phyloP scores from a whole-genome alignment of 2,113 vertebrate species.

The Ammodytes dubius region DNA sequence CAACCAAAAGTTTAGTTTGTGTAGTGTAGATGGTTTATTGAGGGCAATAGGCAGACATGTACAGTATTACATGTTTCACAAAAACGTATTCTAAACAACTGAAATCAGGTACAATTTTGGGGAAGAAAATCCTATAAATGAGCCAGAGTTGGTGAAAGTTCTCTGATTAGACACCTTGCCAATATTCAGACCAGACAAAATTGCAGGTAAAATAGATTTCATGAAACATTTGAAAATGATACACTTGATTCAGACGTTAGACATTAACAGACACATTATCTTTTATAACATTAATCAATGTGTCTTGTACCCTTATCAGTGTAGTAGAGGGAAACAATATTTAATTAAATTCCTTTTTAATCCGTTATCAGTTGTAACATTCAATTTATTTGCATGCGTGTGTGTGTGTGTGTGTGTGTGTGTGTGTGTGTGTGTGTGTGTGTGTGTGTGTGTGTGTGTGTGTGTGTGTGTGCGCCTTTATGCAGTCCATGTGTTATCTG shows the following conservation, averaged over 20 bases:
- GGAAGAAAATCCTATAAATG: not conserved
- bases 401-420: not conserved
- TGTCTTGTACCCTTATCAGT: not conserved
- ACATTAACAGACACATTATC: not conserved
- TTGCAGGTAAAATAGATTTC: no score
- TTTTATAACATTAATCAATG: not conserved
- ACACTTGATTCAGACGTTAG: no score
- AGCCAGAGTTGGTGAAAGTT: not conserved
- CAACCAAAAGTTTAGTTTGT: not conserved
- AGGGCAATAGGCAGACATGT: not conserved
- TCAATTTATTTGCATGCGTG: not conserved
- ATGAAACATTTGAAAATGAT: not conserved
- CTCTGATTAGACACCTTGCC: not conserved
- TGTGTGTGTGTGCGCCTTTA: not conserved
- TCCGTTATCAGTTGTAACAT: not conserved
- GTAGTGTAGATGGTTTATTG: not conserved
- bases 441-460: not conserved
- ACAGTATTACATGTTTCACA: not conserved
- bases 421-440: not conserved
- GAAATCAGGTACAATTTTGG: not conserved
- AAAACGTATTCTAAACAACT: not conserved
- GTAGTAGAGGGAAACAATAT: not conserved
- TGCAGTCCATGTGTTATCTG: conserved; percentile 15
- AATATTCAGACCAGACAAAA: not conserved
- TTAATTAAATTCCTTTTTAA: not conserved